Evolutionary conservation across 2,113 vertebrate species (phyloP), one percentile per base, ranked within the genome.

Genomic region (Megaleporinus macrocephalus): DNA sequence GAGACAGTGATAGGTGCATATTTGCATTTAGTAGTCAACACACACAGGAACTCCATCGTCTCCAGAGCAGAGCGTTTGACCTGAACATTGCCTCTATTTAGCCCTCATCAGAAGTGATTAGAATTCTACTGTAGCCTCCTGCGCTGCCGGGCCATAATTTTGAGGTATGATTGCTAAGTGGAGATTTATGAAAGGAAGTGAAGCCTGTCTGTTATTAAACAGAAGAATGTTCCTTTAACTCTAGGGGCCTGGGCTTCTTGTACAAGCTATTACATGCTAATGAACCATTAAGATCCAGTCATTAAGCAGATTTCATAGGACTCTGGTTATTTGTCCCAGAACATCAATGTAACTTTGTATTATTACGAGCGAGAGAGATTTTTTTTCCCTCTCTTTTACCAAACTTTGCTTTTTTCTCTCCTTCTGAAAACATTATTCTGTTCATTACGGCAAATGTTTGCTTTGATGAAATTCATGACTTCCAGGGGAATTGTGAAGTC

Each of bases 231-330:
- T 49, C 36, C 76, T 79, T 79, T 65, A 83, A 44, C 73, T 80
- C 84, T 61, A 44, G 80, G 76, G 70, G 57, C 72, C 59, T 65
- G 73, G 30, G 77, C 77, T 30, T 59, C 74, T 41, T 73, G 72
- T 72, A 66, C 62, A 49, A 76, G 79, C 80, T 73, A 65, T 87
- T 84, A 79, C 69, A 66, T 63, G 49, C 61, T 85, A 83, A 87
- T 87, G 83, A 83, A 71, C 66, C 80, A 73, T 87, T 82, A 80
- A 87, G 61, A 72, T 57, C 80, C 61, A 80, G 83, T 66, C 73
- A 85, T 83, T 85, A 80, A 53, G 15, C 36, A 20, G 57, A 79
- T 80, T 84, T 82, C 69, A 61, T 62, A 76, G 29, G 51, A 61
- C 76, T 82, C 26, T 33, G 15, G 59, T 87, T 87, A 85, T 85